Conservation (phyloP, 1,140 invertebrate genomes). For the Epicauta chinensis region DNA sequence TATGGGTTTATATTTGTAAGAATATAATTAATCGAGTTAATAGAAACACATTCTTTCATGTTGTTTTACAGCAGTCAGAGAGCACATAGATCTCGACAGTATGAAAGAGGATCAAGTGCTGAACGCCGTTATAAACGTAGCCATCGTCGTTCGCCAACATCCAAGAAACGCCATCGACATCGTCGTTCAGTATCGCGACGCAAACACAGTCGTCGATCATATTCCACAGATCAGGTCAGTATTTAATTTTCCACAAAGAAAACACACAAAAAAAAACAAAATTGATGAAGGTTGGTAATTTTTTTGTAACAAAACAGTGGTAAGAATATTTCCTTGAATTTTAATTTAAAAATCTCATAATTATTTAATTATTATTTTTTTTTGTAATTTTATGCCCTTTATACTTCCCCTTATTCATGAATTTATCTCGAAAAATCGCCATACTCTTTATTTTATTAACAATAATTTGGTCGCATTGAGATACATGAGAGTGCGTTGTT, state of each 20-base stretch:
- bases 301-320: not conserved
- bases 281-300: constrained; percentile 4
- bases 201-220: constrained; percentile 35
- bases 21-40: too few species aligned
- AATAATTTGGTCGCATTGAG: too few species aligned
- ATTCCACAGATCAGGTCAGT: constrained; percentile 41
- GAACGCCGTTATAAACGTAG: constrained; percentile 58
- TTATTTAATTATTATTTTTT: too few species aligned
- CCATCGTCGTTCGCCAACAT: constrained; percentile 53
- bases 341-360: too few species aligned
- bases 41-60: too few species aligned
- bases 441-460: too few species aligned
- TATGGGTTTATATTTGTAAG: too few species aligned
- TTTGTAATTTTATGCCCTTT: too few species aligned
- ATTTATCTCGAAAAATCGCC: too few species aligned
- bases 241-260: constrained; percentile 18
- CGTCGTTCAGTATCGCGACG: constrained; percentile 36
- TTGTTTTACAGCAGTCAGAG: constrained; percentile 50
- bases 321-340: constrained; percentile 4
- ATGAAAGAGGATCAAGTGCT: constrained; percentile 54
- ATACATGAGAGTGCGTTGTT: too few species aligned
- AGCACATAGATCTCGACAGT: constrained; percentile 52
- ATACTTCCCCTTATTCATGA: too few species aligned
- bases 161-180: constrained; percentile 47
- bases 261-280: not conserved